Conservation (phyloP, 2,797 vertebrate species). For the Babyrousa celebensis region DNA sequence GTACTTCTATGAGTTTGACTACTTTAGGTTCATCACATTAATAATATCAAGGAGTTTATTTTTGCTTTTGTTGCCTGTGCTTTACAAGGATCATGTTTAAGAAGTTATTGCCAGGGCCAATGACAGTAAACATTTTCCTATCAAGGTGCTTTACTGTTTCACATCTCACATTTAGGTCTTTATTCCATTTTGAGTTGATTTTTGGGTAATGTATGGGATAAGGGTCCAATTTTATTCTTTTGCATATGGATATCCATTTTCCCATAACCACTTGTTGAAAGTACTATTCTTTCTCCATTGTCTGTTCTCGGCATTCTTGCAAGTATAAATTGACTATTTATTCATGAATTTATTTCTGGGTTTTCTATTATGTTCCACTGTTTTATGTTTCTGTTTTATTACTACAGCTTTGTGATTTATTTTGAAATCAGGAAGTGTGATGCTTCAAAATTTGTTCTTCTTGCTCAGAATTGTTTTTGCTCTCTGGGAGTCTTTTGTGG, state of each 20-base stretch:
- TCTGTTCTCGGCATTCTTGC: background rate
- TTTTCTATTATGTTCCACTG: background rate
- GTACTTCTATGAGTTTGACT: background rate
- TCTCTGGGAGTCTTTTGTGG: background rate
- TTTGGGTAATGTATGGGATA: background rate
- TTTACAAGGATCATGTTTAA: background rate
- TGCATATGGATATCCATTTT: background rate
- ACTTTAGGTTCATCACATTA: background rate
- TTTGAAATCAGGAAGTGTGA: background rate
- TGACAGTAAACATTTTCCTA: background rate
- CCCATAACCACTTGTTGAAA: background rate
- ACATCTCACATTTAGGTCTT: background rate
- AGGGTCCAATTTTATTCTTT: background rate
- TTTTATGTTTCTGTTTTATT: background rate
- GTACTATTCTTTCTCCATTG: background rate
- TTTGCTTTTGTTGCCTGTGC: background rate
- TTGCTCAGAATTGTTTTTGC: background rate
- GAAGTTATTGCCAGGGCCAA: background rate
- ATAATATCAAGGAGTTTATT: background rate
- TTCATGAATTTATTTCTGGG: background rate
- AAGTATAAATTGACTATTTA: background rate
- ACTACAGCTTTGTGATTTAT: background rate
- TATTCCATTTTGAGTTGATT: background rate
- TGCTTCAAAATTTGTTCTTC: background rate
- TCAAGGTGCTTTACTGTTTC: background rate